Evolutionary conservation across 2,113 vertebrate genomes (phyloP), one percentile per base, ranked within the genome.

Genomic region (Chaetodon trifascialis): DNA sequence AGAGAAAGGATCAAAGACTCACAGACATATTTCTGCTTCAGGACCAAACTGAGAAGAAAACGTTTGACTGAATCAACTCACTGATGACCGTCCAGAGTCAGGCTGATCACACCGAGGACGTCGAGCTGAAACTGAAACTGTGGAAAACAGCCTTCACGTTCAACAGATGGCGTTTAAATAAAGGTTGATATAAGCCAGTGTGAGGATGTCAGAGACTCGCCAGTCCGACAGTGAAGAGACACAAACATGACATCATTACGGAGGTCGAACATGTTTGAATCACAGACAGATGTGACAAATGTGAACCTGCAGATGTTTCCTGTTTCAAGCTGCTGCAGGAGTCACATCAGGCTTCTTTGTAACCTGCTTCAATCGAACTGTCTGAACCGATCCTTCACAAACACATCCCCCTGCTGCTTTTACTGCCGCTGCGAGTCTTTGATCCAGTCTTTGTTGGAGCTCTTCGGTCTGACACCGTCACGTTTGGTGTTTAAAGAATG

Each of bases 91-190:
- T n/a, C n/a, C n/a, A n/a, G n/a, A n/a, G n/a, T n/a, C n/a, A n/a
- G n/a, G 42, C 42, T 44, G 42, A 44, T 7, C 42, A 2, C 8
- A 11, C 8, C 42, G 10, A 2, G 2, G 11, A 44, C 42, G 11
- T 2, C 11, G 42, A 30, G 30, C 9, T 44, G 2, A 44, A 44
- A 11, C 9, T 11, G 30, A 30, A 30, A 30, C 30, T 3, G 30
- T 30, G 30, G 30, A 30, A 30, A 30, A 30, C 30, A 30, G 30
- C 42, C 38, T 55, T 23, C 21, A 16, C 15, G 55, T 58, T 58
- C 40, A 68, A 68, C 66, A 68, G 65, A 67, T 51, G 63, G n/a
- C 30, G 25, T 68, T 51, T 68, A 68, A 68, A 68, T 51, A 68
- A 68, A 68, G 65, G 46, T 51, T 68, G 1, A 9, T 44, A 2